phyloP scores from a whole-genome alignment of 2,113 vertebrate genomes.

The Emydocephalus ijimae region DNA sequence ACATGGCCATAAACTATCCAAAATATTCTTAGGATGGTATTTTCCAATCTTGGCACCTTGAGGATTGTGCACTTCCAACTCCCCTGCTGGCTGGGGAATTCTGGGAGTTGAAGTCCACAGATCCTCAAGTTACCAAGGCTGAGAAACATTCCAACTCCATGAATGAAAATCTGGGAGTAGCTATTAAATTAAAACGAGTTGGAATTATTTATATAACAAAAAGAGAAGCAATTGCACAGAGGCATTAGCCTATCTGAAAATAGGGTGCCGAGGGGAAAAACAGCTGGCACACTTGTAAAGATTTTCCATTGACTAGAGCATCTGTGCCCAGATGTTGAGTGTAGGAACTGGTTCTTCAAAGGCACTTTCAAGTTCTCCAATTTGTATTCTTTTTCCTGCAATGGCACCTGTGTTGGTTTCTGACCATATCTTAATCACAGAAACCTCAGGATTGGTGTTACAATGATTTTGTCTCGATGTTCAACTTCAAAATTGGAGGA shows the following conservation, averaged over 20 bases:
- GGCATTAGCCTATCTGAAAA: conserved; percentile 5
- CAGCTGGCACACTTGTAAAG: fast-evolving
- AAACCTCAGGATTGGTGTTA: conserved; percentile 45
- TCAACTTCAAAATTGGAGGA: not conserved
- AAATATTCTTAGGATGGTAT: not conserved
- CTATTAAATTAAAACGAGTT: not conserved
- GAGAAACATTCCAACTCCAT: not conserved
- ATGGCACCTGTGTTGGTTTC: conserved; percentile 41
- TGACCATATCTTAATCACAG: conserved; percentile 34
- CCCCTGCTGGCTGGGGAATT: not conserved
- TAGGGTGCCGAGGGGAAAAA: fast-evolving
- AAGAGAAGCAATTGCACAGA: not conserved
- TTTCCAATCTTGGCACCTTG: not conserved
- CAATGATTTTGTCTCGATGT: conserved; percentile 26
- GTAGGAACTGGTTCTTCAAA: conserved; percentile 1
- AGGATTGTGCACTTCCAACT: not conserved
- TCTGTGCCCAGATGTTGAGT: fast-evolving
- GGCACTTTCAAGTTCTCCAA: conserved; percentile 7
- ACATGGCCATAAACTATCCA: conserved; percentile 53
- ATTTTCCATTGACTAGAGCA: not conserved
- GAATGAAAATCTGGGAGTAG: conserved; percentile 53
- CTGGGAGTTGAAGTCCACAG: not conserved
- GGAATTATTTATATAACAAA: conserved; percentile 26
- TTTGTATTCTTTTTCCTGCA: not conserved
- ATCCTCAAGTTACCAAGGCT: not conserved